phyloP scores from a whole-genome alignment of 1,140 invertebrate genomes.

The Bilobella aurantiaca region DNA sequence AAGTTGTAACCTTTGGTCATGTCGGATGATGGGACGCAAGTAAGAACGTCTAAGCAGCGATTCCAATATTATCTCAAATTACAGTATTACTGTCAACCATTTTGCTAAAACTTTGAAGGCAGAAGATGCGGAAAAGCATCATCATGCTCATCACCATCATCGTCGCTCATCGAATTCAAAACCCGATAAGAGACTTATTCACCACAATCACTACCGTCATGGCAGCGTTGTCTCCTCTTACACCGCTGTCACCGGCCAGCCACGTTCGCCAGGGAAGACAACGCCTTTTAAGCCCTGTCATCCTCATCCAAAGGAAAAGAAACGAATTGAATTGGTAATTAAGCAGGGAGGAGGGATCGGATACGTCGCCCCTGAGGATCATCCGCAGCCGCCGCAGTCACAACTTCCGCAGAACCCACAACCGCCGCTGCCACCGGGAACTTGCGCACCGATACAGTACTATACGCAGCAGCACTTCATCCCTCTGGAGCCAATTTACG shows the following conservation, averaged over 20 bases:
- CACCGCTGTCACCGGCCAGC: not conserved
- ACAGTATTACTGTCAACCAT: no score
- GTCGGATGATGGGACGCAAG: no score
- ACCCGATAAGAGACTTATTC: not conserved
- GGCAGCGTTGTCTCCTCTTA: not conserved
- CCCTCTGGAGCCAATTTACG: not conserved
- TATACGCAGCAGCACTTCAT: no score
- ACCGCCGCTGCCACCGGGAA: no score
- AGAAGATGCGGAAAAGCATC: no score
- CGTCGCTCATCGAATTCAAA: not conserved
- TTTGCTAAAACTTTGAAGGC: no score
- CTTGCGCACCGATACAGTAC: no score
- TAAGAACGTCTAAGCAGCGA: no score
- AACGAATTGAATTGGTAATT: not conserved
- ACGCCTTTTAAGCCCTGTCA: not conserved
- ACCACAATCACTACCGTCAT: slow-evolving; percentile 1
- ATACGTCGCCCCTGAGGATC: not conserved
- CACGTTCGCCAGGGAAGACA: not conserved
- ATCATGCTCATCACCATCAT: not conserved
- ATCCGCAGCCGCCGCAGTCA: no score
- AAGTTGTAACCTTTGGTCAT: no score
- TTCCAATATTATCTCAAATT: no score
- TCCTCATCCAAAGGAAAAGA: not conserved
- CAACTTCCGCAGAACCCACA: no score
- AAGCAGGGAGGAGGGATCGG: not conserved